Base-by-base conservation (phyloP, 2,797 vertebrate species). In the Micrastur ruficollis region DNA sequence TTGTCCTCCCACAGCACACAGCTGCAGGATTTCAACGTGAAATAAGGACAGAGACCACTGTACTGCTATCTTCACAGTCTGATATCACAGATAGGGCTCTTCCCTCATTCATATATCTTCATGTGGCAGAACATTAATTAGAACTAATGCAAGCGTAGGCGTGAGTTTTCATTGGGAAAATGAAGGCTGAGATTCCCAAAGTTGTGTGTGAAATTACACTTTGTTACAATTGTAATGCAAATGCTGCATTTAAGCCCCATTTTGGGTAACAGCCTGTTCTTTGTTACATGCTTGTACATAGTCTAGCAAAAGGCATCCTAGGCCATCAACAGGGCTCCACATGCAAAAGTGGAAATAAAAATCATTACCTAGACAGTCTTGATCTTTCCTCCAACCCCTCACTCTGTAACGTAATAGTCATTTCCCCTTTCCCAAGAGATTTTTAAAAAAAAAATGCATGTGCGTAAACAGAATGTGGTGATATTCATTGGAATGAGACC, bases 311-410 rank as follows among this genome's bases (percentile, higher is more conserved):
- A 94, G 53, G 71, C 55, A 89, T 38, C 47, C 50, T 16, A 47
- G 68, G 59, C 76, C 59, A 89, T 59, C 16, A 53, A 81, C 19
- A 67, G 47, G 52, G 56, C 83, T 89, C 67, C 42, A 52, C 10
- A 14, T 1, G 67, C 12, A 86, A 34, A 63, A 87, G 87, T 23
- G 53, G 56, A 85, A 95, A 73, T 18, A 80, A 73, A 78, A 80
- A 47, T 31, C 67, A 55, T 61, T 90, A 81, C 59, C 86, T 62
- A 75, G 55, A 53, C 50, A 84, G 71, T 31, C 61, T 7, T 67
- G 32, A 73, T 93, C 63, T 50, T 80, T 95, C 59, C 81, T 86
- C 63, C 93, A 90, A 88, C 42, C 71, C 42, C 83, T 90, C 74
- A 42, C 11, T 50, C 74, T 82, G 63, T 76, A 94, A 92, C 2